Base-by-base conservation (phyloP, 1,140 invertebrate species). In the Lordiphosa mommai region DNA sequence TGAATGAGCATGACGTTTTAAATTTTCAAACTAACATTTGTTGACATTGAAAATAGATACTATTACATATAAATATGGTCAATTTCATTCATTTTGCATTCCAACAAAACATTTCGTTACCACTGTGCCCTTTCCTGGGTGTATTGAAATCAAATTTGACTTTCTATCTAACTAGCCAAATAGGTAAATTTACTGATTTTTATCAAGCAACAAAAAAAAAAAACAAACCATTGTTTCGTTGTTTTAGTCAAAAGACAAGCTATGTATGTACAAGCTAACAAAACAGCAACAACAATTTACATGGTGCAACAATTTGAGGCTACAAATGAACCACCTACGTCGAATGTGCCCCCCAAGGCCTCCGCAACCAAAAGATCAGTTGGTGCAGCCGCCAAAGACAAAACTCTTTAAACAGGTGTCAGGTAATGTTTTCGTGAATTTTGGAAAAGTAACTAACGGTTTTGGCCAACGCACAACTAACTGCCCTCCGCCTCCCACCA, bases 171-270 rank as follows among this genome's bases (percentile, higher is more conserved):
- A 9, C 48, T 34, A 51, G 44, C 44, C 47, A 57, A 74, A 74
- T 82, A 60, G 71, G 65, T 56, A 76, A 80, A 82, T 80, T 82
- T 82, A 41, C 49, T 67, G 74, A 80, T 80, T 82, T 64, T 66
- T 38, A 77, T 77, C 72, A 56, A 29, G 37, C 38, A 63, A 63
- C 41, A 27, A 27, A 67, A 66, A 58, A 40, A 40, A 30, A 63
- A 47, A 67, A 61, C 63, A 40, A 41, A 32, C 55, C 65, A 80
- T 79, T 73, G 69, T 74, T 70, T 61, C 65, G 67, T 44, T 61
- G 55, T 60, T 61, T 55, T 56, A 40, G 66, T 49, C 51, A 65
- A 60, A 36, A 71, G 69, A 79, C 73, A 74, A 69, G 41, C 61
- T 38, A 59, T n/a, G n/a, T 65, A 43, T 51, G 51, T 55, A 59